Base-by-base conservation (phyloP, 2,113 vertebrate species). In the Hippocampus abdominalis region DNA sequence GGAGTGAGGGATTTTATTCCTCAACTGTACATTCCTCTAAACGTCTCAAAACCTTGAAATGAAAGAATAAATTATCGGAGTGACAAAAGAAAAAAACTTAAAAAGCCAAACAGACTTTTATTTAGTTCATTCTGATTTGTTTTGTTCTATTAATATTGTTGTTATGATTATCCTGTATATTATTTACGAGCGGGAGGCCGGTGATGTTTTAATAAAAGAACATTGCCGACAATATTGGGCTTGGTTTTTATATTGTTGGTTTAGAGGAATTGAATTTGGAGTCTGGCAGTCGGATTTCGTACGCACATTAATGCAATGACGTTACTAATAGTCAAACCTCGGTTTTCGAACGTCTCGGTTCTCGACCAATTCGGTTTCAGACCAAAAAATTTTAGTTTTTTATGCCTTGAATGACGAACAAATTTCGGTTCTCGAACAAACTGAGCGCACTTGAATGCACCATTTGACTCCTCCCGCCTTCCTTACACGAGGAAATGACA, bases 191-290 rank as follows among this genome's bases (percentile, higher is more conserved):
- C 88, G 85, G 73, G 83, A 91, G 82, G 69, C 72, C 61, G 79
- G 81, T 82, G 68, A 81, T 86, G 87, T 91, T 93, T 92, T 89
- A 91, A 91, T 92, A 91, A 82, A 84, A 78, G 57, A 64, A 64
- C 36, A 71, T 62, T 36, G 48, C 63, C 39, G 18, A 72, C 4
- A 72, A 39, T 21, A 21, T 72, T 46, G 61, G 67, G 72, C 66
- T 11, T 71, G 56, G 60, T 79, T 72, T 80, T 27, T 1, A 66
- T 44, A 42, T 12, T 59, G 65, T 13, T 77, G 46, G 40, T 49
- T 7, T 20, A 49, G 46, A 18, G 4, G 1, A 53, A 53, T 53
- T n/a, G 1, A 10, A 8, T 53, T 20, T 53, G 49, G 4, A 53
- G 49, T 21, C 49, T 8, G 49, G 20, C 49, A 51, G 49, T 15